Base-by-base conservation (phyloP, 2,888 invertebrate species). In the Yponomeuta malinellus region DNA sequence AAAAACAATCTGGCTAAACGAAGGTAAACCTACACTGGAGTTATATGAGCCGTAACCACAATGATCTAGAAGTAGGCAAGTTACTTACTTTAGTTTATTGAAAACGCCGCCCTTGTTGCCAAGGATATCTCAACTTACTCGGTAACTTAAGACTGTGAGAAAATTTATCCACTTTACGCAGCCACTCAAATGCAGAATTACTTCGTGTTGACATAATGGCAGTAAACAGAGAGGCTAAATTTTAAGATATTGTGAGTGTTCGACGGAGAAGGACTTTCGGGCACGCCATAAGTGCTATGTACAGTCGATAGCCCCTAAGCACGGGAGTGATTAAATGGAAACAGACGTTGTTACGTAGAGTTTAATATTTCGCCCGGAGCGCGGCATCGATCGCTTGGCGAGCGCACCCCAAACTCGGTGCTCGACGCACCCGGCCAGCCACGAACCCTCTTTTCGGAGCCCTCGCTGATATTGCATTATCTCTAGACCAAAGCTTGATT, bases 311-410 rank as follows among this genome's bases (percentile, higher is more conserved):
- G 65, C 12, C 65, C 65, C 65, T 33, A 31, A 65, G 31, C 65
- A 65, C 33, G 29, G 52, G 33, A 77, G 75, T 76, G 78, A 81
- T 82, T 78, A 78, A 78, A 81, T 79, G 79, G 78, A 79, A 83
- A 78, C 52, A 80, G 79, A 78, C 81, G 78, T 74, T 82, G 82
- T 78, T 83, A 80, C 82, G 80, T 81, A 80, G 83, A 81, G 85
- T 83, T 86, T 85, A 82, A 81, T 83, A 77, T 78, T 81, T 82
- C 79, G 83, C 79, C 83, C 80, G 84, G 81, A 85, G 84, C 81
- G 79, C 83, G 80, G 85, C 84, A 90, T 90, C 90, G 91, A 91
- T 91, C 89, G 90, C 83, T 81, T 87, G 87, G 86, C 85, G 86
- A 88, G 84, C 89, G 87, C 87, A 85, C 90, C 90, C 90, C 85